Base-by-base conservation (phyloP, 2,797 vertebrate genomes). In the Scolopax rusticola region DNA sequence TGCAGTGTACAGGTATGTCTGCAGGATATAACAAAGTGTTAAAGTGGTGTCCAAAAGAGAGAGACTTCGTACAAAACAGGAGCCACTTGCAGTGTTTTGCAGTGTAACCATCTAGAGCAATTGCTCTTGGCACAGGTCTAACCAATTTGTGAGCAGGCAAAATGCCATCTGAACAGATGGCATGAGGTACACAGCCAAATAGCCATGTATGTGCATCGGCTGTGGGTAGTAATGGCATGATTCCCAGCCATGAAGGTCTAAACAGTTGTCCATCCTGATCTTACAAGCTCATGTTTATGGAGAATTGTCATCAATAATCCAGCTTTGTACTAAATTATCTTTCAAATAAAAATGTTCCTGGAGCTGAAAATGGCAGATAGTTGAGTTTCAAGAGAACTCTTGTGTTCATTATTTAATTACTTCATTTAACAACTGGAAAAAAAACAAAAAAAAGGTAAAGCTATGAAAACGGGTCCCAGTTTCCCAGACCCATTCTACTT, bases 161-260 rank as follows among this genome's bases (percentile, higher is more conserved):
- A 74, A 84, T 68, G 98, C 98, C 98, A 98, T 97, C 48, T 85
- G 92, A 95, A 64, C 98, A 98, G 98, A 98, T 98, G 98, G 98
- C 77, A 97, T 9, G 77, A 96, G 94, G 91, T 97, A 98, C 96
- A 95, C 94, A 97, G 98, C 98, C 98, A 98, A 98, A 97, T 64
- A 98, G 96, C 97, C 97, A 98, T 96, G 98, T 97, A 98, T 97
- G 97, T 97, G 97, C 98, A 97, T 98, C 84, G 94, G 96, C 97
- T 98, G 97, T 98, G 98, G 97, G 97, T 97, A 98, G 90, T 88
- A 96, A 97, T 98, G 98, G 98, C 98, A 97, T 38, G 64, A 88
- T 98, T 98, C 98, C 98, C 98, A 98, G 97, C 97, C 96, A 97
- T 97, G 94, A 97, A 98, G 96, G 97, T 97, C 97, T 97, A 97